Percentiles rank a stretch among this genome's conserved stretches.
These are phyloP conservation scores for Pandemis heparana DNA, from an alignment of 2,888 invertebrate species.

Conservation along the genomic window DNA sequence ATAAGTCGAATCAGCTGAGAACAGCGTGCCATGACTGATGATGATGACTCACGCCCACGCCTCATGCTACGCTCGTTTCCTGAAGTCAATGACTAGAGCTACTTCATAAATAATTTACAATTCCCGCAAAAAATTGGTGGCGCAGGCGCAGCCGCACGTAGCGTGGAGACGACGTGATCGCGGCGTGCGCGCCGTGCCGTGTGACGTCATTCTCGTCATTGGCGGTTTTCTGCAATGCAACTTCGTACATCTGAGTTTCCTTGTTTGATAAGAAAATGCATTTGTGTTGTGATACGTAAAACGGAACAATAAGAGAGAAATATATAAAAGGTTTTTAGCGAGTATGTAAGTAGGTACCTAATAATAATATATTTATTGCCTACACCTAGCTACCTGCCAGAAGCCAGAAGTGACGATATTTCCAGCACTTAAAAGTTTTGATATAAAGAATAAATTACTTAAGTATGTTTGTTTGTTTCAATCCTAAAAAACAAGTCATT, in stretches of 20 bases:
- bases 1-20: constrained; percentile 6
- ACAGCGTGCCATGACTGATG: constrained; percentile 26
- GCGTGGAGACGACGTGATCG: constrained; percentile 66
- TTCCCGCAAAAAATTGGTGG: constrained; percentile 34
- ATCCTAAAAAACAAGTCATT: too few relatives aligned
- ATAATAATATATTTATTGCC: too few relatives aligned
- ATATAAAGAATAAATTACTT: too few relatives aligned
- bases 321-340: too few relatives aligned
- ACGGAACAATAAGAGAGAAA: neutral
- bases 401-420: too few relatives aligned
- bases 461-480: too few relatives aligned
- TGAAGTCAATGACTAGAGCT: constrained; percentile 8
- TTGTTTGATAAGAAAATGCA: constrained; percentile 11
- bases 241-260: neutral
- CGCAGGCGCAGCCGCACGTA: constrained; percentile 48
- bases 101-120: constrained; percentile 18
- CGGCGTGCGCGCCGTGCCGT: constrained; percentile 59
- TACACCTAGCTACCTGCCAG: too few relatives aligned
- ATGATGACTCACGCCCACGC: too few relatives aligned
- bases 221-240: neutral
- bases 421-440: too few relatives aligned
- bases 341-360: too few relatives aligned
- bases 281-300: neutral
- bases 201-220: constrained; percentile 53
- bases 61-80: constrained; percentile 6